Evolutionary conservation across 2,888 invertebrate species (phyloP), one percentile per base, ranked within the genome.

Genomic region (Nemotelus nigrinus): DNA sequence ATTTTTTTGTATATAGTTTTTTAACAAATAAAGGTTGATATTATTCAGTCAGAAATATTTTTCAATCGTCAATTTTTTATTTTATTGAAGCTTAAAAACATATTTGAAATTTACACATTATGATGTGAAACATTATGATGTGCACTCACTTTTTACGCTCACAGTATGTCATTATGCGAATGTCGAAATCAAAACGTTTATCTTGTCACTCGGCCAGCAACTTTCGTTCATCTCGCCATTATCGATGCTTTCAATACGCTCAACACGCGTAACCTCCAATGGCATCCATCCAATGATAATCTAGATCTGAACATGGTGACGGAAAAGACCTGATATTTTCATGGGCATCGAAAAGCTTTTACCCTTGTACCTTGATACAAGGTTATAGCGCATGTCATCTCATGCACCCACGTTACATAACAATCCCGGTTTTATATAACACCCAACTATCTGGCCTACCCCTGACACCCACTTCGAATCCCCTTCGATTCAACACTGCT

Each of bases 361-460:
- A 76, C 65, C 76, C 76, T 76, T 76, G 64, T 76, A 76, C 76
- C 76, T 72, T 65, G 77, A 65, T 72, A 76, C 76, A 78, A 78
- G 77, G 78, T 78, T 74, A 78, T 60, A 57, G 78, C 78, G 78
- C 78, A 80, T 78, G 79, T 64, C 45, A 70, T 71, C 43, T 5
- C 43, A 4, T 39, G 60, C 53, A 53, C 55, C 55, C 6, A 8
- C n/a, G 44, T 70, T 70, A 70, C 70, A 70, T 70, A 70, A 70
- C 43, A 41, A 50, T 10, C 53, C 39, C 10, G 41, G 55, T 55
- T 53, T 70, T 70, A 70, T 70, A 53, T 70, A 70, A 70, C 43
- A 5, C 63, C 25, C 3, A 3, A 8, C 41, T 43, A 63, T 25
- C 63, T 43, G 43, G n/a, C 63, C 63, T 43, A 25, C 25, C 65